phyloP scores from a whole-genome alignment of 2,888 invertebrate species.

The Torymus aiolomorphi region DNA sequence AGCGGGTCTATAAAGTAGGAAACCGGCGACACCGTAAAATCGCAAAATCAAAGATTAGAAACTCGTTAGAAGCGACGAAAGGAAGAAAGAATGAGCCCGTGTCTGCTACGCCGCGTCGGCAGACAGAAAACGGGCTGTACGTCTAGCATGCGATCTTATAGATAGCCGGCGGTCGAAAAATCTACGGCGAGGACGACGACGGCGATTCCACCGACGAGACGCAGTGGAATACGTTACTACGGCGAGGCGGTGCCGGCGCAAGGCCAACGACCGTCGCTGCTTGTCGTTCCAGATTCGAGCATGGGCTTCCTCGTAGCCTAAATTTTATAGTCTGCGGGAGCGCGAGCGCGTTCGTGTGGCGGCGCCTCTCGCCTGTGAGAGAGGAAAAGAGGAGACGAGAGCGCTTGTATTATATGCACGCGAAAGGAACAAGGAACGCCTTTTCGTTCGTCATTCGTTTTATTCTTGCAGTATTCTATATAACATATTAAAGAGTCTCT shows the following conservation, averaged over 20 bases:
- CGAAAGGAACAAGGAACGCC: constrained; percentile 48
- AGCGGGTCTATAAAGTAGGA: background rate
- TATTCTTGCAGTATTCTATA: background rate
- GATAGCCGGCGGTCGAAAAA: background rate
- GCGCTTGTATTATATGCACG: background rate
- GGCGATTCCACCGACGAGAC: background rate
- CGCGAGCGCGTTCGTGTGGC: constrained; percentile 32
- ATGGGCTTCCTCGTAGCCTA: constrained; percentile 73
- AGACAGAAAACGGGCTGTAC: background rate
- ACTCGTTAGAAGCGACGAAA: constrained; percentile 21
- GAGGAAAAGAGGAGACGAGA: background rate
- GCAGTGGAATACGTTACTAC: constrained; percentile 28
- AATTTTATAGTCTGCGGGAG: constrained; percentile 73
- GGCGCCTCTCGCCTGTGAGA: background rate
- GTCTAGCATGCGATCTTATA: background rate
- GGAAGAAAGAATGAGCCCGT: constrained; percentile 10
- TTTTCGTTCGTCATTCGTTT: constrained; percentile 17
- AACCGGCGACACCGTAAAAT: too few relatives aligned
- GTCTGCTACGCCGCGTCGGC: background rate
- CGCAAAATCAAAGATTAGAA: constrained; percentile 30
- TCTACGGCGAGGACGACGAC: background rate
- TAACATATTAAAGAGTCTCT: background rate
- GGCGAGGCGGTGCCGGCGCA: constrained; percentile 49
- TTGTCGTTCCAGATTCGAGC: constrained; percentile 72
- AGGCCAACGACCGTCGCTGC: constrained; percentile 70